Conservation (phyloP, 2,797 vertebrate species). For the Moxostoma hubbsi region DNA sequence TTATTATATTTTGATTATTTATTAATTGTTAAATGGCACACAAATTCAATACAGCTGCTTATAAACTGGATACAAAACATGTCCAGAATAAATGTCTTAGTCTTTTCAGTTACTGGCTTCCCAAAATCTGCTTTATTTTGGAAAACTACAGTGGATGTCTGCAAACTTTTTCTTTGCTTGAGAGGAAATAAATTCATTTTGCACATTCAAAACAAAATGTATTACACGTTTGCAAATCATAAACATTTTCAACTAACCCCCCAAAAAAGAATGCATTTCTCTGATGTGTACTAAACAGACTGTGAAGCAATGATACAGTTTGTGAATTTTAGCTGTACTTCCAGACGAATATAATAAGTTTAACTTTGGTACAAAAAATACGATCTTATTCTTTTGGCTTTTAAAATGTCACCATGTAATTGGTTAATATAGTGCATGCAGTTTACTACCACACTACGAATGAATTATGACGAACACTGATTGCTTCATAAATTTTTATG, state of each 20-base stretch:
- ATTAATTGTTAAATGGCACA: conserved; percentile 20
- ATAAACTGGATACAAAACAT: conserved; percentile 12
- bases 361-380: conserved; percentile 83
- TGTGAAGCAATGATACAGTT: conserved; percentile 60
- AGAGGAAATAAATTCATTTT: conserved; percentile 63
- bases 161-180: conserved; percentile 74
- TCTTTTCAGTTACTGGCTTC: conserved; percentile 58
- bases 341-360: conserved; percentile 63
- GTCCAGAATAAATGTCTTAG: conserved; percentile 46
- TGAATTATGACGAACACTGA: conserved; percentile 80
- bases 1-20: conserved; percentile 14
- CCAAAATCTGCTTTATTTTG: conserved; percentile 78
- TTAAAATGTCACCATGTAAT: conserved; percentile 84
- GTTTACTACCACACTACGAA: conserved; percentile 88
- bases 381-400: conserved; percentile 95
- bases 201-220: conserved; percentile 67
- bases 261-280: conserved; percentile 54
- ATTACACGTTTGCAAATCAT: conserved; percentile 45
- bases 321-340: conserved; percentile 27
- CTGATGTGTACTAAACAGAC: conserved; percentile 62
- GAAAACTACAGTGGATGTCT: conserved; percentile 69
- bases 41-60: neutral
- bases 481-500: conserved; percentile 76
- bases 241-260: conserved; percentile 16
- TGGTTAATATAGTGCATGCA: conserved; percentile 92